Conservation (phyloP, 2,113 vertebrate genomes). For the Tinamus guttatus region DNA sequence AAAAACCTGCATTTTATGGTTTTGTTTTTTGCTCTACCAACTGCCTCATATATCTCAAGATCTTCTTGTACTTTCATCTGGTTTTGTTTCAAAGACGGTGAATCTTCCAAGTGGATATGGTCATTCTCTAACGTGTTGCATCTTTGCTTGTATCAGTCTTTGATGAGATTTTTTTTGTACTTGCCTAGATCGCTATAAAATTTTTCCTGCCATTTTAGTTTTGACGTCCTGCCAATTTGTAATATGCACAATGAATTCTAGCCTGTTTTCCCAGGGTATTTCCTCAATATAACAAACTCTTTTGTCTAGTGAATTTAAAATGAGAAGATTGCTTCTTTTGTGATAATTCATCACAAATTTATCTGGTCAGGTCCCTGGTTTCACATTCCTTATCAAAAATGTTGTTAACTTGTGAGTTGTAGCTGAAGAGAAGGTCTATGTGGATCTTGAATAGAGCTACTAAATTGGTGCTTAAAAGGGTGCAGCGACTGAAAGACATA, state of each 20-base stretch:
- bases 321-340: background rate
- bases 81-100: conserved; percentile 1
- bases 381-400: background rate
- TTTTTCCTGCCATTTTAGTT: background rate
- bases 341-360: background rate
- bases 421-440: background rate
- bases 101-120: conserved; percentile 11
- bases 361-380: background rate
- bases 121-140: background rate
- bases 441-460: background rate
- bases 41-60: background rate
- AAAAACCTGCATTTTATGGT: conserved; percentile 37
- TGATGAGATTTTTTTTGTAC: background rate
- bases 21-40: conserved; percentile 35
- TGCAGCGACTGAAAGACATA: background rate
- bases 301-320: background rate
- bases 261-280: background rate
- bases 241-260: background rate
- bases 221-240: background rate
- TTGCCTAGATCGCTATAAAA: background rate
- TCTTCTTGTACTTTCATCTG: conserved; percentile 11
- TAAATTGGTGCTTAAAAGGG: background rate
- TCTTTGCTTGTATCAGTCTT: background rate
- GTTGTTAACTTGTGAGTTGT: background rate
- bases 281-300: background rate